Percentiles rank a stretch among this genome's conserved stretches.
Evolutionary conservation across 2,113 vertebrate species (phyloP).

Genomic region (Cinclus mexicanus): DNA sequence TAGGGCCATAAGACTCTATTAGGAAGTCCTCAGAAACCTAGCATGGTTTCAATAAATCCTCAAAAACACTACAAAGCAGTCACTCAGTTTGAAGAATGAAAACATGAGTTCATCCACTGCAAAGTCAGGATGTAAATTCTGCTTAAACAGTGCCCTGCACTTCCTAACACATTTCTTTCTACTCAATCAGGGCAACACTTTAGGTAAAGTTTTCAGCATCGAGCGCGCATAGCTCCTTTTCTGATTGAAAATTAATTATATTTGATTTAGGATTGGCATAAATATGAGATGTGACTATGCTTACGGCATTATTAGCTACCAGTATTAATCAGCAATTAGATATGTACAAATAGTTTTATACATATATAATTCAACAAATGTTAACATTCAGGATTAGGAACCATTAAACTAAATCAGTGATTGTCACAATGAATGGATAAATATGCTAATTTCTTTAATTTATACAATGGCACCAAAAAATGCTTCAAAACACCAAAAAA

Average conservation of each 20-base stretch:
- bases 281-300: not conserved
- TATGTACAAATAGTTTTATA: not conserved
- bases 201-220: not conserved
- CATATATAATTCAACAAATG: not conserved
- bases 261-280: not conserved
- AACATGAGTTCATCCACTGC: conserved; percentile 63
- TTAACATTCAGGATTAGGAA: not conserved
- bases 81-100: conserved; percentile 68
- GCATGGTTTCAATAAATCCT: conserved; percentile 72
- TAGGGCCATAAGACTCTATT: conserved; percentile 63
- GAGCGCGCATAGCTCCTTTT: not conserved
- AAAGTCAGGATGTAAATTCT: conserved; percentile 52
- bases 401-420: not conserved
- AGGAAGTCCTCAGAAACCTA: conserved; percentile 69
- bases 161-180: not conserved
- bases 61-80: conserved; percentile 62
- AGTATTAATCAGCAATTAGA: not conserved
- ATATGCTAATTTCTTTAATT: not conserved
- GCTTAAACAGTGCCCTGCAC: not conserved
- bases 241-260: not conserved
- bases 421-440: not conserved
- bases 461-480: not conserved
- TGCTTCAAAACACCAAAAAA: not conserved
- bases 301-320: not conserved
- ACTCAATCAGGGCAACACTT: not conserved